Conservation (phyloP, 1,140 invertebrate genomes). For the Atta cephalotes region DNA sequence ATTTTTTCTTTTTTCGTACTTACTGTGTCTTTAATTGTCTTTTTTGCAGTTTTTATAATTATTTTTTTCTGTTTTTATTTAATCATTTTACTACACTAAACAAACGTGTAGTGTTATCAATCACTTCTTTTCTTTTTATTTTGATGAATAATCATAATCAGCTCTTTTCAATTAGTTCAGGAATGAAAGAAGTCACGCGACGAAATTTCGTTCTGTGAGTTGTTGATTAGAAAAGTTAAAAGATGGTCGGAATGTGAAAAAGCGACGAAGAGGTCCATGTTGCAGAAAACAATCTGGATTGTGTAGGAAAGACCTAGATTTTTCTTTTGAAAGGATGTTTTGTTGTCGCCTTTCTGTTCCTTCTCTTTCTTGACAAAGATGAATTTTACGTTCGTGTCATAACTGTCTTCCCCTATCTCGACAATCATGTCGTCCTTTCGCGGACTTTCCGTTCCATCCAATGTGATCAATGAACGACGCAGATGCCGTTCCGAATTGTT, state of each 20-base stretch:
- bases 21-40: not conserved
- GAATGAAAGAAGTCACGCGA: conserved; percentile 45
- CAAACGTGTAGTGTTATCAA: not conserved
- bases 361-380: not conserved
- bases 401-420: conserved; percentile 54
- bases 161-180: not conserved
- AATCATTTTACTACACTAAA: not conserved
- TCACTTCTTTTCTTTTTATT: not conserved
- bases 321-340: conserved; percentile 42
- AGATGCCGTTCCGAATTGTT: conserved; percentile 82
- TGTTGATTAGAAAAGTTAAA: not conserved
- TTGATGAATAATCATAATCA: conserved; percentile 11
- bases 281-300: conserved; percentile 41
- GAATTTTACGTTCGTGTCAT: conserved; percentile 62
- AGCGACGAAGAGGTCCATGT: conserved; percentile 29
- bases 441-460: conserved; percentile 52
- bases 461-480: conserved; percentile 84
- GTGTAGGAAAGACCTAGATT: conserved; percentile 50
- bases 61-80: not conserved
- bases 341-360: conserved; percentile 22
- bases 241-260: conserved; percentile 4
- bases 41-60: not conserved
- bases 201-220: conserved; percentile 36
- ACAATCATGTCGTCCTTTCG: conserved; percentile 58
- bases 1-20: not conserved